A percentile compares a stretch with the other conserved stretches of the same genome.
These are phyloP conservation scores for Tachycineta bicolor DNA, from an alignment of 2,113 vertebrate genomes.

Conservation along the genomic window DNA sequence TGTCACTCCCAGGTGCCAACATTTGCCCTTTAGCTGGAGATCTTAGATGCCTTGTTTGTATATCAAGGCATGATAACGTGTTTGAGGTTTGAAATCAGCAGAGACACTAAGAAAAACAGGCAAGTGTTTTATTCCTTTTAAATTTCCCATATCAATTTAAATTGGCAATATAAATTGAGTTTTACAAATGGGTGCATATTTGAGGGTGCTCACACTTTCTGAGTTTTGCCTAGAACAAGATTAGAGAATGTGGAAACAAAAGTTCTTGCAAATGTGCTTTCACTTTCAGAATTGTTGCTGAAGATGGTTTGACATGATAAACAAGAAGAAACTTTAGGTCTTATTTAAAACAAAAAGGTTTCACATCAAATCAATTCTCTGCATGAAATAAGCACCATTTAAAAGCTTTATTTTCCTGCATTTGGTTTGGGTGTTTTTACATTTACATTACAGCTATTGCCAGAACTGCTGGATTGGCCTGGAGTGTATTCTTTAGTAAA, in stretches of 20 bases:
- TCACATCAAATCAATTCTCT: not conserved
- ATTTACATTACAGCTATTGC: not conserved
- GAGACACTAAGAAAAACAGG: not conserved
- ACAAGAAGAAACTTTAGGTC: not conserved
- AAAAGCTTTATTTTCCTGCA: not conserved
- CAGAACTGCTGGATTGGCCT: not conserved
- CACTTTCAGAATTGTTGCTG: conserved; percentile 59
- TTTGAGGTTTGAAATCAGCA: not conserved
- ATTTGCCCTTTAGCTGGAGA: not conserved
- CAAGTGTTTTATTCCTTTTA: not conserved
- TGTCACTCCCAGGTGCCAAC: not conserved
- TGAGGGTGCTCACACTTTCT: not conserved
- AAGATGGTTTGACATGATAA: conserved; percentile 18
- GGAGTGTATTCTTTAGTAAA: not conserved
- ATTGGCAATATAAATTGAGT: not conserved
- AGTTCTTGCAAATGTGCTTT: conserved; percentile 43
- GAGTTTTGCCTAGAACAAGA: not conserved
- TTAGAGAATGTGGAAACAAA: not conserved
- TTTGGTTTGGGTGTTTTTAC: not conserved
- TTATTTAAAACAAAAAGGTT: not conserved
- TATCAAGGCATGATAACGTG: not conserved
- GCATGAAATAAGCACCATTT: not conserved
- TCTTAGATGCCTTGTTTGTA: not conserved
- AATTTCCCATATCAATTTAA: not conserved
- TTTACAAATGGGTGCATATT: not conserved